Evolutionary conservation across 2,797 vertebrate genomes (phyloP).

Genomic region (Spinus olivaceus): DNA sequence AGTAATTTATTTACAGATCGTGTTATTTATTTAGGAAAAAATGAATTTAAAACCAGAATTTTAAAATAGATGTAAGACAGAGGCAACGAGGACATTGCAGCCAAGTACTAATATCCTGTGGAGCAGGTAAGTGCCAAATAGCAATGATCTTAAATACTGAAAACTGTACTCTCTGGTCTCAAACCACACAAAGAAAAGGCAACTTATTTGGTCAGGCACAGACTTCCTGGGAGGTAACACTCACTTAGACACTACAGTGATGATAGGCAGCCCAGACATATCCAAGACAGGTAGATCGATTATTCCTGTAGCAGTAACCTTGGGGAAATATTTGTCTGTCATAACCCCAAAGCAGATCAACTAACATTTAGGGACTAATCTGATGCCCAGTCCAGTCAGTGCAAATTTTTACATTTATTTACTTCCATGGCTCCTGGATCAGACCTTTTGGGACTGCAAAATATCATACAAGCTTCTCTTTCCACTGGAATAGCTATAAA

Average conservation of each 20-base stretch:
- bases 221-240: slow-evolving; percentile 7
- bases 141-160: slow-evolving; percentile 28
- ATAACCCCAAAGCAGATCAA: slow-evolving; percentile 61
- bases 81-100: not conserved
- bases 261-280: slow-evolving; percentile 36
- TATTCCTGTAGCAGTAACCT: slow-evolving; percentile 56
- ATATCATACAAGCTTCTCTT: slow-evolving; percentile 1
- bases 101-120: slow-evolving; percentile 22
- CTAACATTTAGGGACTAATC: slow-evolving; percentile 60
- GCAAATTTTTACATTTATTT: slow-evolving; percentile 61
- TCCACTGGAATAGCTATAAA: not conserved
- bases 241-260: slow-evolving; percentile 5
- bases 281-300: slow-evolving; percentile 53
- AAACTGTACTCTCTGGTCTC: not conserved
- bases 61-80: not conserved
- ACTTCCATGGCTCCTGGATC: slow-evolving; percentile 35
- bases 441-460: slow-evolving; percentile 44
- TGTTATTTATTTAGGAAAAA: not conserved
- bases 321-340: slow-evolving; percentile 68
- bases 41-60: not conserved
- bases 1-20: slow-evolving; percentile 1
- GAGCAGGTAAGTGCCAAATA: not conserved
- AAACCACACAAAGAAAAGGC: slow-evolving; percentile 40
- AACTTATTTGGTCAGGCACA: slow-evolving; percentile 34
- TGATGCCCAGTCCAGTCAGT: slow-evolving; percentile 34